Evolutionary conservation across 1,140 invertebrate genomes (phyloP), one percentile per base, ranked within the genome.

Genomic region (Bombus huntii): DNA sequence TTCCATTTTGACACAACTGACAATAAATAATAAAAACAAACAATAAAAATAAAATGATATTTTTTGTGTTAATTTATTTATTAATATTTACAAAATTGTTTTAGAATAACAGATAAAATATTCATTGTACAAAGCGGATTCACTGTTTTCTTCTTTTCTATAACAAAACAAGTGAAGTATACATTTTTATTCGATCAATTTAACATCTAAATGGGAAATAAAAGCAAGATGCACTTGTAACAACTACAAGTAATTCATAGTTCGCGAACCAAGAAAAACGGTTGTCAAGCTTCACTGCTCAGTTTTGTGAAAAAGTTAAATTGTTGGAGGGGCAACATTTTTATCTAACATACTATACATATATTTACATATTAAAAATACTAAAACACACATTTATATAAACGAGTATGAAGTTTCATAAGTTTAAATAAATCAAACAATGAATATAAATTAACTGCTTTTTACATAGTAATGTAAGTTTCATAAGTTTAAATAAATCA

Each of bases 1-100:
- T 84, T 88, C 57, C 70, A 65, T 77, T 22, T 18, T 22, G 15
- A 53, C 47, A 44, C 59, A 12, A 81, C 65, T 44, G 12, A 34
- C 59, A 44, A 53, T 53, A 53, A 53, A 53, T 53, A 53, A 53
- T 53, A 22, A 53, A 53, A 53, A 22, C 47, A 53, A 53, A 22
- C 47, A 53, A 6, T 22, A 53, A 53, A 53, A 53, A 22, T 39
- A 39, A 37, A 28, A 44, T 37, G 37, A 65, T 75, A 81, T 39
- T 65, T 53, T 37, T 25, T 25, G 3, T 37, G 22, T 53, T 76
- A 10, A 15, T 59, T 76, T 39, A 59, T 68, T 68, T 68, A 53
- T 53, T 53, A 22, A 53, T 53, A 22, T 68, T 34, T 68, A 68
- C 9, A 68, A 22, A 68, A 37, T 68, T 34, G 18, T 25, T 15